Conservation (phyloP, 2,888 invertebrate species). For the Pegoplata infirma region DNA sequence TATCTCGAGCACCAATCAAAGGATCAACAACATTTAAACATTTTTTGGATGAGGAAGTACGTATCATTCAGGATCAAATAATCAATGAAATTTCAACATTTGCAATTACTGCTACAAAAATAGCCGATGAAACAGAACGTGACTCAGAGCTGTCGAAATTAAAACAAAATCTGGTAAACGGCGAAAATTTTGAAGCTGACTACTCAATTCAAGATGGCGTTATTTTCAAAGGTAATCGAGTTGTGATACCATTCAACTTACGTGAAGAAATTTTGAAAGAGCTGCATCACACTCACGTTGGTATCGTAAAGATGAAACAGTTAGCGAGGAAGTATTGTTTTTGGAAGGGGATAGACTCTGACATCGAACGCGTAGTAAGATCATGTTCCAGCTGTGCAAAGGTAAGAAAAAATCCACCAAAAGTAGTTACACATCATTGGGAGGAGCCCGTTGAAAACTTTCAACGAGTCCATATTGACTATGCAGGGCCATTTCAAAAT, state of each 20-base stretch:
- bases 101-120: conserved; percentile 30
- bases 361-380: conserved; percentile 64
- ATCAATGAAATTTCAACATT: conserved; percentile 42
- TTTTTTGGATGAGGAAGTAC: conserved; percentile 10
- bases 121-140: conserved; percentile 29
- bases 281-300: conserved; percentile 63
- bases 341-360: conserved; percentile 67
- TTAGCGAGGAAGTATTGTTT: conserved; percentile 66
- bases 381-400: conserved; percentile 41
- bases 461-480: conserved; percentile 34
- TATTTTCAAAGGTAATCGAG: neutral
- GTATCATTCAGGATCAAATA: conserved; percentile 17
- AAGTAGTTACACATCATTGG: conserved; percentile 21
- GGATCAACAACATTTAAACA: neutral
- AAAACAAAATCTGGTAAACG: conserved; percentile 5
- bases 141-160: conserved; percentile 5
- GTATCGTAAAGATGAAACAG: conserved; percentile 69
- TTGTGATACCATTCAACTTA: neutral
- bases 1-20: conserved; percentile 49
- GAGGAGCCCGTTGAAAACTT: conserved; percentile 42
- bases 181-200: neutral
- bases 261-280: neutral
- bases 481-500: conserved; percentile 38
- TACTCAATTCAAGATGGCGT: conserved; percentile 1
- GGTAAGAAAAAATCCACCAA: conserved; percentile 31